A percentile compares a stretch with the other conserved stretches of the same genome.
Evolutionary conservation across 2,797 vertebrate genomes (phyloP).

Genomic region (Anguilla marmorata): DNA sequence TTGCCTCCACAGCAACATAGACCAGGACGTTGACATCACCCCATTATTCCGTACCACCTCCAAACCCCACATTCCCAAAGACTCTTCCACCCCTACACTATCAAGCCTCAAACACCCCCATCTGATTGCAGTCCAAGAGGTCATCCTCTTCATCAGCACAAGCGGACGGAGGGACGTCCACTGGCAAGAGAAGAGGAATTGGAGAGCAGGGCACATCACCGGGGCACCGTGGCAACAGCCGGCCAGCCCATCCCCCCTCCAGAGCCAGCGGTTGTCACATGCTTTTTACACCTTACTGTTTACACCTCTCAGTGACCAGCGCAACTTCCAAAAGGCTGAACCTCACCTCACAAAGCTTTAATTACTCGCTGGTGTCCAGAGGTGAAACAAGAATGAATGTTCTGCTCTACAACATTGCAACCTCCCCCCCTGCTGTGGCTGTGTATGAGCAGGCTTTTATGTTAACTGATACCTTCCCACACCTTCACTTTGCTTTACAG

Average conservation of each 20-base stretch:
- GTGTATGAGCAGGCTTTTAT: background rate
- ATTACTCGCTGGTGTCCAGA: background rate
- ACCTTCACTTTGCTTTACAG: background rate
- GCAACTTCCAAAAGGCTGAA: background rate
- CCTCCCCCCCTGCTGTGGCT: background rate
- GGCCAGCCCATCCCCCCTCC: background rate
- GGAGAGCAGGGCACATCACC: background rate
- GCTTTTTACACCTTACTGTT: background rate
- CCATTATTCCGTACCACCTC: background rate
- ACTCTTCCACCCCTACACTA: background rate
- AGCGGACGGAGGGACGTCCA: too few relatives aligned
- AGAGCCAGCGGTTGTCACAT: background rate
- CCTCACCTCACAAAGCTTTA: background rate
- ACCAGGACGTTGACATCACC: background rate
- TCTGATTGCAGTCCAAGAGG: background rate
- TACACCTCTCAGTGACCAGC: background rate
- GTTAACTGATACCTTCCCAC: background rate
- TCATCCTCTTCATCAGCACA: background rate
- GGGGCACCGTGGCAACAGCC: background rate
- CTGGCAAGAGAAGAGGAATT: background rate
- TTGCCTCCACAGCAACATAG: conserved; percentile 3
- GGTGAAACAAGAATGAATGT: background rate
- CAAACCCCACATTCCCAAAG: background rate
- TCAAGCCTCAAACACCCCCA: background rate
- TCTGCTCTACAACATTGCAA: too few relatives aligned